Evolutionary conservation across 2,888 invertebrate species (phyloP).

Genomic region (Drosophila mettleri): DNA sequence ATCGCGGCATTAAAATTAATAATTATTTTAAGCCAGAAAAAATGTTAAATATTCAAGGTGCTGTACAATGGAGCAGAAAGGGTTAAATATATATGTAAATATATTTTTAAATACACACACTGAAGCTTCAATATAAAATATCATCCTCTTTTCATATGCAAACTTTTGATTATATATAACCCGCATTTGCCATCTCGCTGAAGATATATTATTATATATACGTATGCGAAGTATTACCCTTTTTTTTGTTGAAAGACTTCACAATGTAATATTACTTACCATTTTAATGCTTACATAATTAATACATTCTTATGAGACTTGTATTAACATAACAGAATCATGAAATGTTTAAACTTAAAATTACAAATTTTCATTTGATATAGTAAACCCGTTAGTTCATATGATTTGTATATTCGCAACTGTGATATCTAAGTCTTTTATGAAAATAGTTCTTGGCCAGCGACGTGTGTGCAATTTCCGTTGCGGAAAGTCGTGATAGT

Average conservation of each 20-base stretch:
- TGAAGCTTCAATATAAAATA: too few species aligned
- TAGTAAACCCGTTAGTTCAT: neutral
- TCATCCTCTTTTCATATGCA: too few species aligned
- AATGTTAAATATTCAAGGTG: constrained; percentile 4
- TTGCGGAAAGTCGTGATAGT: constrained; percentile 30
- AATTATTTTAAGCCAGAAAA: constrained; percentile 46
- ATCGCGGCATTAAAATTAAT: constrained; percentile 53
- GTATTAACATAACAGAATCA: too few species aligned
- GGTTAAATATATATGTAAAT: neutral
- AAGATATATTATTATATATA: too few species aligned
- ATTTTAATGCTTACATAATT: too few species aligned
- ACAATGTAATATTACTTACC: too few species aligned
- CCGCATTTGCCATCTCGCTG: too few species aligned
- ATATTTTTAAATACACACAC: neutral
- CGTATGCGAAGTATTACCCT: too few species aligned
- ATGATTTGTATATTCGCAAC: constrained; percentile 30
- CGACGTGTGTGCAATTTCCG: constrained; percentile 77
- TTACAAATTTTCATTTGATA: neutral
- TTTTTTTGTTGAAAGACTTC: too few species aligned
- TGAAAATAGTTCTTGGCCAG: constrained; percentile 34
- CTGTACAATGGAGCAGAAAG: neutral
- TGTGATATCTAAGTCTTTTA: constrained; percentile 14
- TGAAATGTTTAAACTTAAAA: neutral
- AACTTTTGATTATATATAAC: too few species aligned
- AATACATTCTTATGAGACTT: too few species aligned